Conservation (phyloP, 2,888 invertebrate genomes). For the Alloplasta piceator region DNA sequence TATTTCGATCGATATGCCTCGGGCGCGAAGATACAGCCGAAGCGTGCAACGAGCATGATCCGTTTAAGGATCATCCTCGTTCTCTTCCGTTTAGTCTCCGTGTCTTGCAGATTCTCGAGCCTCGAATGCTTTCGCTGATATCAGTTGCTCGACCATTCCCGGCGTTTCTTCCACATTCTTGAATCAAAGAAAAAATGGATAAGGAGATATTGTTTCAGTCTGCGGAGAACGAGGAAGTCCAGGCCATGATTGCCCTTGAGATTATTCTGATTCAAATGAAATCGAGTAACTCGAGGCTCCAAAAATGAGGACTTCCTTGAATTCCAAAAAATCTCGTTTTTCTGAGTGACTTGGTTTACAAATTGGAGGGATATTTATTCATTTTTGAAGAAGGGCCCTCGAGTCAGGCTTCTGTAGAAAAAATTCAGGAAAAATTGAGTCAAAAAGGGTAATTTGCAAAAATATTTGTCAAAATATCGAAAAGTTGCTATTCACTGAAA, state of each 20-base stretch:
- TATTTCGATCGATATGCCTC: conserved; percentile 44
- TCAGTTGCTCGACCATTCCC: neutral
- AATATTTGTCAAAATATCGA: no score
- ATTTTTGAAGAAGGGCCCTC: no score
- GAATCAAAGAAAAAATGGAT: neutral
- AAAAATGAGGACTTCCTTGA: no score
- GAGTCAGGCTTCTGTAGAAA: no score
- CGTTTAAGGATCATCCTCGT: conserved; percentile 55
- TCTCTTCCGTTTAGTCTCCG: conserved; percentile 1
- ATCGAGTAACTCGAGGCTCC: no score
- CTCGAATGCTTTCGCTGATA: neutral
- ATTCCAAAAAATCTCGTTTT: no score
- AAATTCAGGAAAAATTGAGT: no score
- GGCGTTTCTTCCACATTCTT: conserved; percentile 52
- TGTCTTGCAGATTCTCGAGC: conserved; percentile 10
- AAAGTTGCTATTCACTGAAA: no score
- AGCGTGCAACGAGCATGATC: conserved; percentile 53
- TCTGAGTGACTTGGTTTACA: no score
- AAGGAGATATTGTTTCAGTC: conserved; percentile 17
- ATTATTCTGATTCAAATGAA: conserved; percentile 45
- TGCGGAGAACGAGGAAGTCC: conserved; percentile 57
- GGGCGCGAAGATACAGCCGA: conserved; percentile 6
- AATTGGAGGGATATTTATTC: no score
- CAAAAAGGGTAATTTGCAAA: no score
- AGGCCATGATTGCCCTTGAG: conserved; percentile 37